phyloP scores from a whole-genome alignment of 1,140 invertebrate species.

The Pseudoatta argentina region DNA sequence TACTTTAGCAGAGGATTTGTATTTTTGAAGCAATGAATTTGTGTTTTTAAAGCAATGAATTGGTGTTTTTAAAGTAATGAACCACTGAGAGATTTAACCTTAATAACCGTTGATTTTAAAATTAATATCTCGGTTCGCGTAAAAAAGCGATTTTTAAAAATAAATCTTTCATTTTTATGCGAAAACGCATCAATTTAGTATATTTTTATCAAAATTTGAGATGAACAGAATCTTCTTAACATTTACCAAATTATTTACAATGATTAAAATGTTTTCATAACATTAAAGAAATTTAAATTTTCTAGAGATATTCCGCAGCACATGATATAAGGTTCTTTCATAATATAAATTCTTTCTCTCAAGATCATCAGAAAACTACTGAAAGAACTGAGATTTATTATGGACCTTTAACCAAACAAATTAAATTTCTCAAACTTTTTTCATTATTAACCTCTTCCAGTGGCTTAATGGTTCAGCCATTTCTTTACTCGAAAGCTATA shows the following conservation, averaged over 20 bases:
- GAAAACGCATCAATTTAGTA: too few species aligned
- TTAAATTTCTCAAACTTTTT: slow-evolving; percentile 92
- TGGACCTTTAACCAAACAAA: slow-evolving; percentile 89
- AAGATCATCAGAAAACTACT: neutral
- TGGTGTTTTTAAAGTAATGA: too few species aligned
- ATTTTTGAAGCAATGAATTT: too few species aligned
- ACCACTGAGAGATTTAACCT: too few species aligned
- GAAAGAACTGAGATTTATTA: slow-evolving; percentile 86
- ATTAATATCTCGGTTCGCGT: too few species aligned
- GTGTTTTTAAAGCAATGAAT: too few species aligned
- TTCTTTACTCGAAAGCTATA: slow-evolving; percentile 89
- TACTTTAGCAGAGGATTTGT: too few species aligned
- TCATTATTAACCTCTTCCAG: slow-evolving; percentile 91
- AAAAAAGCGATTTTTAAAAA: too few species aligned
- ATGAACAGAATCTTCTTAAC: too few species aligned
- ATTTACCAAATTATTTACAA: neutral
- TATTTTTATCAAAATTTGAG: neutral
- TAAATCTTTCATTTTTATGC: too few species aligned
- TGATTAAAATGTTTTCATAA: neutral
- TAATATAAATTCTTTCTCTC: neutral
- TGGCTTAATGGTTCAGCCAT: slow-evolving; percentile 91
- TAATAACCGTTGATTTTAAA: too few species aligned
- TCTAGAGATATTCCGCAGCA: slow-evolving; percentile 4
- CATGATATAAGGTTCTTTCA: neutral
- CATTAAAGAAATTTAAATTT: slow-evolving; percentile 13